Percentiles rank a stretch among this genome's conserved stretches.
These are phyloP conservation scores for Sebastes oblongus DNA, from an alignment of 2,797 vertebrate species.

Conservation along the genomic window DNA sequence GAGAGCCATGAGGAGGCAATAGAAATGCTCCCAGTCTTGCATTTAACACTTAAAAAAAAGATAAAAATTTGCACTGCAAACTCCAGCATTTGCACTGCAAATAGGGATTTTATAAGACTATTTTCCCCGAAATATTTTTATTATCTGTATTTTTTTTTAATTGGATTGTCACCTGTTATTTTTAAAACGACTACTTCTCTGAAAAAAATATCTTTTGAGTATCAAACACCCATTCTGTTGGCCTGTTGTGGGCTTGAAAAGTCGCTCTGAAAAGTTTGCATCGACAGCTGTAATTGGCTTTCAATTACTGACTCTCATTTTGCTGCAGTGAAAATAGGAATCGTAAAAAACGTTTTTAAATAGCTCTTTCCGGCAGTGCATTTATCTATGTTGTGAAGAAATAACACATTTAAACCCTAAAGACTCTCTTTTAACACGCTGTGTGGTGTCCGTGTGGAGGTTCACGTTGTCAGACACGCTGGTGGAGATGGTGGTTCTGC, in stretches of 20 bases:
- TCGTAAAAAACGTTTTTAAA: background rate
- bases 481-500: conserved; percentile 75
- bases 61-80: background rate
- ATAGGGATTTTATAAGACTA: background rate
- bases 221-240: background rate
- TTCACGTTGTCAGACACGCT: conserved; percentile 81
- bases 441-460: conserved; percentile 57
- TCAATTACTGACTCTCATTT: background rate
- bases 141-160: background rate
- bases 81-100: background rate
- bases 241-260: background rate
- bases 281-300: background rate
- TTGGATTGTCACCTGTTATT: background rate
- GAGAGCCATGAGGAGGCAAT: too few species aligned
- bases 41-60: background rate
- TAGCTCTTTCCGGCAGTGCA: background rate
- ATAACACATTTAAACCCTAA: background rate
- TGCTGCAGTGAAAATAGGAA: background rate
- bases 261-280: background rate
- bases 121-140: background rate
- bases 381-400: background rate
- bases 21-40: too few species aligned
- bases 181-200: background rate
- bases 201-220: background rate
- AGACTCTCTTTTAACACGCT: background rate